These are phyloP conservation scores for Tiliqua scincoides DNA, from an alignment of 2,113 vertebrate species.

Conservation along the genomic window DNA sequence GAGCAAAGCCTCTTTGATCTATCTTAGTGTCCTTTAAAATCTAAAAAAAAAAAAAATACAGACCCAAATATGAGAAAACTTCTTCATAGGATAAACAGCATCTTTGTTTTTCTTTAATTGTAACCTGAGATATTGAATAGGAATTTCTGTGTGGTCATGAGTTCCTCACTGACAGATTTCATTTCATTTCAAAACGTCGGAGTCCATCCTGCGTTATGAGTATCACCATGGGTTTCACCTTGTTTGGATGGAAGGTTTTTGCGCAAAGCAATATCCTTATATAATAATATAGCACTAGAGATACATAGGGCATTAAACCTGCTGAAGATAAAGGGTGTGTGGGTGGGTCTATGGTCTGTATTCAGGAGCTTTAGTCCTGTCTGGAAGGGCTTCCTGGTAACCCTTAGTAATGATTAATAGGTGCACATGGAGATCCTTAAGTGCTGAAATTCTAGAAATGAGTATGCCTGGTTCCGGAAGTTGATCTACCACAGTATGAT, in stretches of 20 bases:
- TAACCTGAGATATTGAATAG: not conserved
- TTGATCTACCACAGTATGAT: not conserved
- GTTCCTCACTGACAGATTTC: not conserved
- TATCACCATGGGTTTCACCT: not conserved
- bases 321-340: not conserved
- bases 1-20: not conserved
- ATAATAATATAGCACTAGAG: not conserved
- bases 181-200: not conserved
- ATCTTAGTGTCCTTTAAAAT: not conserved
- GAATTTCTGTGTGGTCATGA: not conserved
- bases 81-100: not conserved
- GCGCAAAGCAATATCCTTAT: not conserved
- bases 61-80: not conserved
- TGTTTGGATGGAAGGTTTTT: not conserved
- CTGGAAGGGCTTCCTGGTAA: not conserved
- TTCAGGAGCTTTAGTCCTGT: not conserved
- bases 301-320: too few species aligned
- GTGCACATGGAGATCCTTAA: not conserved
- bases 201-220: not conserved
- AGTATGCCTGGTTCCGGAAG: too few species aligned
- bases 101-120: not conserved
- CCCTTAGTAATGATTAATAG: not conserved
- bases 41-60: not conserved
- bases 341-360: too few species aligned
- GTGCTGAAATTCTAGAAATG: not conserved